These are phyloP conservation scores for Syngnathus scovelli DNA, from an alignment of 2,113 vertebrate genomes.

Conservation along the genomic window DNA sequence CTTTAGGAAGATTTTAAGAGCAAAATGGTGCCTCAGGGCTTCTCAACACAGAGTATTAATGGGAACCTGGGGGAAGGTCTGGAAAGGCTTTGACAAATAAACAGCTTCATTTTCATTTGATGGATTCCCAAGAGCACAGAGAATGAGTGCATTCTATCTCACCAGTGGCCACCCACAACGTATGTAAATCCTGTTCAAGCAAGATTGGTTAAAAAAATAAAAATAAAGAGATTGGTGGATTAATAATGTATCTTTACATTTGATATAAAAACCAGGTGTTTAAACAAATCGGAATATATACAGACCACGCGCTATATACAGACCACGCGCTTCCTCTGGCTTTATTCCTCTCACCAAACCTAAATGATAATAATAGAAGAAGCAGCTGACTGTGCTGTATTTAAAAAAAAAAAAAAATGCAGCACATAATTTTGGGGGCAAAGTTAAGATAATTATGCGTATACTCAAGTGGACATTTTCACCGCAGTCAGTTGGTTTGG, in stretches of 20 bases:
- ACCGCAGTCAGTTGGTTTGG: neutral
- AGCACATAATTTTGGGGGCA: neutral
- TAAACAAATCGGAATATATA: slow-evolving; percentile 28
- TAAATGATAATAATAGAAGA: slow-evolving; percentile 5
- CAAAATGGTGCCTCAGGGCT: slow-evolving; percentile 8
- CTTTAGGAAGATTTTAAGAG: slow-evolving; percentile 12
- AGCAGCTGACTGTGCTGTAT: slow-evolving; percentile 14
- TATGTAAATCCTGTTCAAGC: neutral
- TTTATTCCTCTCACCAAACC: neutral
- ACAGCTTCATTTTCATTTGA: slow-evolving; percentile 44
- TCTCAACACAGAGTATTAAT: slow-evolving; percentile 8
- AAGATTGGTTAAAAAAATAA: neutral
- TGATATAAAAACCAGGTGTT: neutral
- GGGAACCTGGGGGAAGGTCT: slow-evolving; percentile 8
- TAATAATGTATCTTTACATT: neutral
- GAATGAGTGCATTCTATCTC: slow-evolving; percentile 23
- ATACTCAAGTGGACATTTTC: neutral
- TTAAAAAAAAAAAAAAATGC: neutral
- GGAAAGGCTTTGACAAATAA: slow-evolving; percentile 42
- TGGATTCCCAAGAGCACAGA: slow-evolving; percentile 18
- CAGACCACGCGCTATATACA: slow-evolving; percentile 31
- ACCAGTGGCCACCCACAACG: slow-evolving; percentile 1
- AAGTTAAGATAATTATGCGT: neutral
- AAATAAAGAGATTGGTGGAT: neutral
- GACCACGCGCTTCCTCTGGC: slow-evolving; percentile 37